A percentile compares a stretch with the other conserved stretches of the same genome.
These are phyloP conservation scores for Linurgus olivaceus DNA, from an alignment of 2,797 vertebrate genomes.

Conservation along the genomic window DNA sequence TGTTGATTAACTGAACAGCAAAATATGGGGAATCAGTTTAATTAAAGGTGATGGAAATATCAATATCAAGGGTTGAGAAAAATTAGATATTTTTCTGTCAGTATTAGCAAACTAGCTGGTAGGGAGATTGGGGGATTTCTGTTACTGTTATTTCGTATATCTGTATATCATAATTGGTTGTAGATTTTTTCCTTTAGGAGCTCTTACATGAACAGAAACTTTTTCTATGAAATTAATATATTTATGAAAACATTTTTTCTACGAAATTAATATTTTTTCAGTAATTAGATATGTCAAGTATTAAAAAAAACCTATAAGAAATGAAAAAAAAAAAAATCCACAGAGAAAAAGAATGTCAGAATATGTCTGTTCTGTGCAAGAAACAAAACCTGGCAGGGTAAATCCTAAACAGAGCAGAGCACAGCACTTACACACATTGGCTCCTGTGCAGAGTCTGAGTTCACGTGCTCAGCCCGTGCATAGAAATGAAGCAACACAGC, in stretches of 20 bases:
- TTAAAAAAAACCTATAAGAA: neutral
- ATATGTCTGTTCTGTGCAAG: neutral
- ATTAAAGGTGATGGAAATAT: neutral
- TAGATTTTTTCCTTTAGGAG: neutral
- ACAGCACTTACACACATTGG: neutral
- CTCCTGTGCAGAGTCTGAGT: neutral
- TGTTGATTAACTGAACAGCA: neutral
- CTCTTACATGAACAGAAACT: neutral
- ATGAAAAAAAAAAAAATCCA: no score
- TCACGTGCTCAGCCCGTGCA: neutral
- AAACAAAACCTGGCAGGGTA: neutral
- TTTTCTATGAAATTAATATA: neutral
- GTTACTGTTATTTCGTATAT: neutral
- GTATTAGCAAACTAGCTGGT: neutral
- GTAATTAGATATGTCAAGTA: neutral
- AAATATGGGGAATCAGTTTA: neutral
- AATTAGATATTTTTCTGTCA: neutral
- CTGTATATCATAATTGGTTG: neutral
- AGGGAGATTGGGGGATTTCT: rapidly evolving
- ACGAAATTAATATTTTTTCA: neutral
- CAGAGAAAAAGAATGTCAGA: neutral
- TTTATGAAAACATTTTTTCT: neutral
- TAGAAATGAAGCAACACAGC: slow-evolving; percentile 16
- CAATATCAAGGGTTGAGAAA: neutral
- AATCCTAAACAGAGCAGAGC: neutral